phyloP scores from a whole-genome alignment of 2,113 vertebrate species.

The Menidia beryllina region DNA sequence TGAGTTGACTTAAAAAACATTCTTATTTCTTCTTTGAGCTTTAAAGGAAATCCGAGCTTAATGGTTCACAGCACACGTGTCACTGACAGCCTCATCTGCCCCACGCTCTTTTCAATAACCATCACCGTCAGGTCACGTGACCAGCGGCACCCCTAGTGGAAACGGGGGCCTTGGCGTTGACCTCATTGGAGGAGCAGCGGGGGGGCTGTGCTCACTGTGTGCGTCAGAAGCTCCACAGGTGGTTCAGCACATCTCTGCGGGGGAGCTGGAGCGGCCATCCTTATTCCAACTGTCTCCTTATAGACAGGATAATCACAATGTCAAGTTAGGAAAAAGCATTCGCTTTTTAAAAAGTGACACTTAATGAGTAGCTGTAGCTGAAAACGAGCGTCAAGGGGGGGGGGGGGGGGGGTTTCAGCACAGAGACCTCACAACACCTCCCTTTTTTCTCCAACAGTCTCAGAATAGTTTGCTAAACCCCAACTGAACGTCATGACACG shows the following conservation, averaged over 20 bases:
- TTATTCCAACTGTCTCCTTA: no score
- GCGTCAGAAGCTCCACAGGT: conserved; percentile 5
- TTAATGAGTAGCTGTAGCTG: no score
- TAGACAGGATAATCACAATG: no score
- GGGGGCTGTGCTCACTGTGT: neutral
- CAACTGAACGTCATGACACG: no score
- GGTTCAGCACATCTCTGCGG: neutral
- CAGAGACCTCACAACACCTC: no score
- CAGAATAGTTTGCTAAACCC: no score
- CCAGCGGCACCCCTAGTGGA: neutral
- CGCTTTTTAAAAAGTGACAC: no score
- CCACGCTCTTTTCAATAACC: conserved; percentile 24
- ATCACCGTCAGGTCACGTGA: conserved; percentile 18
- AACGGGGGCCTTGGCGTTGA: conserved; percentile 24
- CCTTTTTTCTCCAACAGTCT: no score
- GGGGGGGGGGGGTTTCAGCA: no score
- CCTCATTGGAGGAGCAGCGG: conserved; percentile 11
- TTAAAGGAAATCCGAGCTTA: neutral
- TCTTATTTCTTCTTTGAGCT: neutral
- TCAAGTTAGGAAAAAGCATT: no score
- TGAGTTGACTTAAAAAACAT: neutral
- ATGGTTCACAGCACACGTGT: neutral
- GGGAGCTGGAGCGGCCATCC: neutral
- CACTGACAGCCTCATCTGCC: neutral
- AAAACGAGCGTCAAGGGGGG: no score